Evolutionary conservation across 2,797 vertebrate genomes (phyloP).

Genomic region (Myripristis jacobus): DNA sequence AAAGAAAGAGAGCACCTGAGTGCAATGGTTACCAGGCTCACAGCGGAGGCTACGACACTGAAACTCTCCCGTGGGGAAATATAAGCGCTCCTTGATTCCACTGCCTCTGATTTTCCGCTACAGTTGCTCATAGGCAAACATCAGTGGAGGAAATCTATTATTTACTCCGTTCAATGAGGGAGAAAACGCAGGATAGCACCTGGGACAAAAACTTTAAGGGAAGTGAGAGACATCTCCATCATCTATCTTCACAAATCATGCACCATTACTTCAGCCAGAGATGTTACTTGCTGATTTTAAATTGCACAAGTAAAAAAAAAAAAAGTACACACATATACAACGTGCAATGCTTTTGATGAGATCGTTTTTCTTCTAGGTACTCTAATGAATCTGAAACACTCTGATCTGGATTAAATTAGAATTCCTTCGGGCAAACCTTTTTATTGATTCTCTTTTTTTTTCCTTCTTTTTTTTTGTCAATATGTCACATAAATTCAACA

Average conservation of each 20-base stretch:
- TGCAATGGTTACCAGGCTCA: constrained; percentile 48
- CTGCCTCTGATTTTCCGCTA: constrained; percentile 44
- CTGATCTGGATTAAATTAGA: not conserved
- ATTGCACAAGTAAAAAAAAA: not conserved
- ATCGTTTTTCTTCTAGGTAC: not conserved
- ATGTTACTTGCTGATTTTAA: not conserved
- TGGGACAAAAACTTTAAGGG: constrained; percentile 21
- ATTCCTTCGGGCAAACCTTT: too few relatives aligned
- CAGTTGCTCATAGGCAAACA: constrained; percentile 44
- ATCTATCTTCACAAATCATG: not conserved
- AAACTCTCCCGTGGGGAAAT: constrained; percentile 57
- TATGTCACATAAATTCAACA: too few relatives aligned
- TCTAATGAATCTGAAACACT: not conserved
- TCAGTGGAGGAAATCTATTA: constrained; percentile 59
- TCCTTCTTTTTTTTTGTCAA: too few relatives aligned
- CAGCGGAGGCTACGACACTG: constrained; percentile 36
- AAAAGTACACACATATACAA: not conserved
- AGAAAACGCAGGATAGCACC: constrained; percentile 51
- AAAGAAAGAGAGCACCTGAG: constrained; percentile 50
- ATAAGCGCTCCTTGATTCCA: constrained; percentile 36
- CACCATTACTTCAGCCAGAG: not conserved
- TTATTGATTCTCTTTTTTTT: too few relatives aligned
- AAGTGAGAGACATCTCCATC: constrained; percentile 1
- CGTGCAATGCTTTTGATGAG: not conserved
- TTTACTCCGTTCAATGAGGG: constrained; percentile 53